These are phyloP conservation scores for Listrodromus nycthemerus DNA, from an alignment of 2,888 invertebrate species.

Conservation along the genomic window DNA sequence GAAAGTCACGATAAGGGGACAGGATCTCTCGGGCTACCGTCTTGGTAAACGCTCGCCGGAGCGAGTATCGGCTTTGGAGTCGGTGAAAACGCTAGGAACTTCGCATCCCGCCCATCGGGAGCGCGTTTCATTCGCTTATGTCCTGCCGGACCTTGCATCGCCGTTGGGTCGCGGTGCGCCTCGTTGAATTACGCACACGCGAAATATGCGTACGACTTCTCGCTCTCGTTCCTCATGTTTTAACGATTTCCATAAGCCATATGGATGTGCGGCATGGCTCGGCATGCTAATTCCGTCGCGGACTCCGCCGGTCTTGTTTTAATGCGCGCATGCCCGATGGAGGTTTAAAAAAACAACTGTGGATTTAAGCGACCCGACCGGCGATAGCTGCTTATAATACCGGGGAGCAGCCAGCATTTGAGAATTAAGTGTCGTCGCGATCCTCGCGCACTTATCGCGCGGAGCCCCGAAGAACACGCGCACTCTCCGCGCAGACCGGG, in stretches of 20 bases:
- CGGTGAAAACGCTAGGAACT: constrained; percentile 32
- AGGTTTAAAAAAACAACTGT: neutral
- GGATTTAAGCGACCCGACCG: neutral
- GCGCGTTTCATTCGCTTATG: neutral
- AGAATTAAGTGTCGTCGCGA: neutral
- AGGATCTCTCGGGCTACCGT: constrained; percentile 67
- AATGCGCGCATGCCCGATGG: neutral
- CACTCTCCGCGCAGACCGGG: neutral
- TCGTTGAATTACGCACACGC: neutral
- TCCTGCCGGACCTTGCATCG: neutral
- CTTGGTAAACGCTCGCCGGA: constrained; percentile 45
- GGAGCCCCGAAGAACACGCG: neutral
- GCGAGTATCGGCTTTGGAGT: constrained; percentile 9
- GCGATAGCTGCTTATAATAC: constrained; percentile 5
- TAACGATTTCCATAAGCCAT: constrained; percentile 53
- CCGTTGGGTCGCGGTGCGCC: neutral
- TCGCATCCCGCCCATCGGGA: neutral
- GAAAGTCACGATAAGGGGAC: constrained; percentile 67
- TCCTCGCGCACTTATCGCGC: neutral
- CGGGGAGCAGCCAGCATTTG: neutral
- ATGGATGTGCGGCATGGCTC: constrained; percentile 9
- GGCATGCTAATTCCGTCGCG: constrained; percentile 35
- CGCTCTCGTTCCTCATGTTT: constrained; percentile 52
- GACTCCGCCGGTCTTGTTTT: constrained; percentile 13
- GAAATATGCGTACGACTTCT: constrained; percentile 14